Percentiles rank a stretch among this genome's conserved stretches.
Conservation (phyloP, 2,113 vertebrate species). For the Muscicapa adusta region DNA sequence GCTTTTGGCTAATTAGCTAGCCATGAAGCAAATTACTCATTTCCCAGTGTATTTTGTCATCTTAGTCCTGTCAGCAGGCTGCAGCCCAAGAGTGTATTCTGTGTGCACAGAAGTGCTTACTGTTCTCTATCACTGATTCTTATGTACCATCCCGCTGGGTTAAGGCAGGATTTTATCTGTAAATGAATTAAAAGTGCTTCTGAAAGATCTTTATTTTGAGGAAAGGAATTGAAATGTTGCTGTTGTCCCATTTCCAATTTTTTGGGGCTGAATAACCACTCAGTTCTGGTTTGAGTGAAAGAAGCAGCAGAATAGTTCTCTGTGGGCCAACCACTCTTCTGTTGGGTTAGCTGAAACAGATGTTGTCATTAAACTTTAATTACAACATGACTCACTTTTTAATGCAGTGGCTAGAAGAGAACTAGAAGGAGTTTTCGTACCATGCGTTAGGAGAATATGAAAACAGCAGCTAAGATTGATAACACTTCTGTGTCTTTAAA, state of each 20-base stretch:
- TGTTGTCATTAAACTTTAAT: slow-evolving; percentile 51
- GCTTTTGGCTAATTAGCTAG: background rate
- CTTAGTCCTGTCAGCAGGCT: background rate
- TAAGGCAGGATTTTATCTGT: slow-evolving; percentile 23
- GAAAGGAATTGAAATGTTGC: background rate
- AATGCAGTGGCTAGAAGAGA: background rate
- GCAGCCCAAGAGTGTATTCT: background rate
- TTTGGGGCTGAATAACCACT: background rate
- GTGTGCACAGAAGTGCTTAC: background rate
- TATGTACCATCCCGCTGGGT: background rate
- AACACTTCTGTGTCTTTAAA: background rate
- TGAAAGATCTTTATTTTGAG: background rate
- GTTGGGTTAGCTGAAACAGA: background rate
- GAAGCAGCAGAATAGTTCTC: background rate
- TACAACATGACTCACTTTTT: background rate
- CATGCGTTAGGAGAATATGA: background rate
- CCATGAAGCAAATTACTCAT: background rate
- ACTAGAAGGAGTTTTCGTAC: background rate
- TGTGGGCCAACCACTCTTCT: background rate
- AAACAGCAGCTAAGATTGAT: background rate
- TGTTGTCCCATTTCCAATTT: slow-evolving; percentile 7
- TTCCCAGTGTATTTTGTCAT: background rate
- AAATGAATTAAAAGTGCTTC: slow-evolving; percentile 14
- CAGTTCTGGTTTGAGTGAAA: slow-evolving; percentile 12
- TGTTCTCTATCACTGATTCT: background rate